These are phyloP conservation scores for Esox masquinongy DNA, from an alignment of 2,797 vertebrate species.

Conservation along the genomic window DNA sequence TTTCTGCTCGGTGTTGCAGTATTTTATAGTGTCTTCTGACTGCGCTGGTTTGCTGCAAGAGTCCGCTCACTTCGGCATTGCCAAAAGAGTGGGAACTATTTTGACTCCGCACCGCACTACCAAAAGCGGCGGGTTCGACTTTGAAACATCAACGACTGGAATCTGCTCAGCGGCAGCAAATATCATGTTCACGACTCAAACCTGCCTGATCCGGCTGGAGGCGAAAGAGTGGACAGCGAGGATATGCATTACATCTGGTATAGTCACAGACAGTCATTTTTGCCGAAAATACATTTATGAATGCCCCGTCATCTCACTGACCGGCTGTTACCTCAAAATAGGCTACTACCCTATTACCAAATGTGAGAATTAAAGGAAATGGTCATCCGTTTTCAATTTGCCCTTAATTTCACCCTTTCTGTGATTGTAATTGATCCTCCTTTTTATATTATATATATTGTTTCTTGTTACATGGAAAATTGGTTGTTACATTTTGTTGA, in stretches of 20 bases:
- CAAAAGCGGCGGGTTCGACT: constrained; percentile 55
- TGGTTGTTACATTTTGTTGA: too few relatives aligned
- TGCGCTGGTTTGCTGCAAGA: constrained; percentile 29
- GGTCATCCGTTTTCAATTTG: too few relatives aligned
- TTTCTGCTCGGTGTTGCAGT: neutral
- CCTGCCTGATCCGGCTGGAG: constrained; percentile 54
- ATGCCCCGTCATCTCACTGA: neutral
- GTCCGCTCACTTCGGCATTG: constrained; percentile 31
- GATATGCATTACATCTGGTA: neutral
- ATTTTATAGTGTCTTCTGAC: constrained; percentile 10
- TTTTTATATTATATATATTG: too few relatives aligned
- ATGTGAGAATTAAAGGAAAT: neutral
- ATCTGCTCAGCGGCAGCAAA: constrained; percentile 18
- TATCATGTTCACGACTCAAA: constrained; percentile 36
- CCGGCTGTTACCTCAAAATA: neutral
- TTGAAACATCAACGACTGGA: neutral
- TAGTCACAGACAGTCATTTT: neutral
- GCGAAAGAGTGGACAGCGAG: neutral
- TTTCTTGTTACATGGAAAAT: too few relatives aligned
- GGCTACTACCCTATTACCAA: neutral
- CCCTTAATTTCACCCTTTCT: too few relatives aligned
- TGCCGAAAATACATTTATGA: neutral
- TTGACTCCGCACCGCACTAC: constrained; percentile 49
- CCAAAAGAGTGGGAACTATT: constrained; percentile 73
- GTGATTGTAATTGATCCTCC: too few relatives aligned